Evolutionary conservation across 2,113 vertebrate species (phyloP).

Genomic region (Procavia capensis): DNA sequence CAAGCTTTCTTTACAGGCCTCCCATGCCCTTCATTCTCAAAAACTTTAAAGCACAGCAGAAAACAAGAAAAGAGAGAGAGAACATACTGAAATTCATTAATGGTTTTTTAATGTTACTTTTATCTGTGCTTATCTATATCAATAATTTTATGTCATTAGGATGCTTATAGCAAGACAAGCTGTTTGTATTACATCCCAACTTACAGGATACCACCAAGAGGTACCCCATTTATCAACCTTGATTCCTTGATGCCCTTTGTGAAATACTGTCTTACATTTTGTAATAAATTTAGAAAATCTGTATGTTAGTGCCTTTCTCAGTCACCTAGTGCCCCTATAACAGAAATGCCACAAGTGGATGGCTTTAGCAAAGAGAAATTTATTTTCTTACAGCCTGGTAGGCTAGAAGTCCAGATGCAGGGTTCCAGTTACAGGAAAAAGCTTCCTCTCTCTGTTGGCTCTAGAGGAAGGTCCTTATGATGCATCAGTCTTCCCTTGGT

Average conservation of each 20-base stretch:
- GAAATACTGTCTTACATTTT: background rate
- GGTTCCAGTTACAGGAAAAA: too few relatives aligned
- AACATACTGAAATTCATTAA: conserved; percentile 24
- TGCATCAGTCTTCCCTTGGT: too few relatives aligned
- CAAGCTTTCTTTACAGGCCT: background rate
- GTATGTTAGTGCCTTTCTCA: background rate
- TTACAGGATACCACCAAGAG: background rate
- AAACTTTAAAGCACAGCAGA: conserved; percentile 46
- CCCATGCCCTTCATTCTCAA: background rate
- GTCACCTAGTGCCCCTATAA: too few relatives aligned
- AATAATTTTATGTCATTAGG: conserved; percentile 10
- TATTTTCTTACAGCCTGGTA: too few relatives aligned
- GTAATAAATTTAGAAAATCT: conserved; percentile 15
- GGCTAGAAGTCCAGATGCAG: too few relatives aligned
- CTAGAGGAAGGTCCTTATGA: too few relatives aligned
- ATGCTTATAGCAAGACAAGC: background rate
- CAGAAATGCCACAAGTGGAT: too few relatives aligned
- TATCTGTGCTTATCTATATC: conserved; percentile 17
- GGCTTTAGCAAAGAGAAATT: too few relatives aligned
- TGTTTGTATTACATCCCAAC: background rate
- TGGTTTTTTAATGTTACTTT: conserved; percentile 42
- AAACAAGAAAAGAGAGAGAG: background rate
- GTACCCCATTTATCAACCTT: background rate
- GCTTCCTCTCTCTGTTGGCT: too few relatives aligned
- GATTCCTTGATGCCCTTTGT: background rate